Evolutionary conservation across 2,113 vertebrate genomes (phyloP).

Genomic region (Zapus hudsonius): DNA sequence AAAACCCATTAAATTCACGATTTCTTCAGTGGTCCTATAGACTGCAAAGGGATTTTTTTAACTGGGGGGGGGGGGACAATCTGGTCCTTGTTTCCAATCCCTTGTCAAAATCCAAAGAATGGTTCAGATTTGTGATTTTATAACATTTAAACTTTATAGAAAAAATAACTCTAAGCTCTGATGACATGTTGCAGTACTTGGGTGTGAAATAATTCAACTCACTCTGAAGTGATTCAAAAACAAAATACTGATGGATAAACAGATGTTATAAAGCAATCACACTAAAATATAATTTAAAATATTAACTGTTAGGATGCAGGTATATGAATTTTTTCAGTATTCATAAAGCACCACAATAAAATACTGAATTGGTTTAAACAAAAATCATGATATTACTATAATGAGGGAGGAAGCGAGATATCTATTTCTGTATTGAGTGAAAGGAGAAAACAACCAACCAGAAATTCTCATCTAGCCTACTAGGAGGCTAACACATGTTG

Average conservation of each 20-base stretch:
- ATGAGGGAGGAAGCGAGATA: background rate
- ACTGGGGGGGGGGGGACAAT: too few relatives aligned
- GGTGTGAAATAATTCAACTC: constrained; percentile 1
- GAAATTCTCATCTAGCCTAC: background rate
- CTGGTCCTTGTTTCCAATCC: background rate
- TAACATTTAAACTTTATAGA: background rate
- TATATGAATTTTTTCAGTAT: background rate
- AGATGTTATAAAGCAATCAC: background rate
- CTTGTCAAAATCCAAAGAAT: constrained; percentile 8
- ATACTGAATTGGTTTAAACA: constrained; percentile 4
- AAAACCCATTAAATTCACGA: background rate
- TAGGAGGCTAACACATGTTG: background rate
- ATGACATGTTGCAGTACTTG: background rate
- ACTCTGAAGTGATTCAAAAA: constrained; percentile 52
- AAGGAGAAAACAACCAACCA: background rate
- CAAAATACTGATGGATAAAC: background rate
- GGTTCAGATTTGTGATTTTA: constrained; percentile 20
- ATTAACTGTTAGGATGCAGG: background rate
- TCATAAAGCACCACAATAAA: constrained; percentile 21
- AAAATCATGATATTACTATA: background rate
- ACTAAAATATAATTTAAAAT: constrained; percentile 16
- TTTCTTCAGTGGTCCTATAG: background rate
- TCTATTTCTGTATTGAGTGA: background rate
- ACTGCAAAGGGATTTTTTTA: background rate
- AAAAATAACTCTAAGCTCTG: background rate